Percentiles rank a stretch among this genome's conserved stretches.
phyloP scores from a whole-genome alignment of 2,888 invertebrate genomes.

The Eugnorisma glareosa region DNA sequence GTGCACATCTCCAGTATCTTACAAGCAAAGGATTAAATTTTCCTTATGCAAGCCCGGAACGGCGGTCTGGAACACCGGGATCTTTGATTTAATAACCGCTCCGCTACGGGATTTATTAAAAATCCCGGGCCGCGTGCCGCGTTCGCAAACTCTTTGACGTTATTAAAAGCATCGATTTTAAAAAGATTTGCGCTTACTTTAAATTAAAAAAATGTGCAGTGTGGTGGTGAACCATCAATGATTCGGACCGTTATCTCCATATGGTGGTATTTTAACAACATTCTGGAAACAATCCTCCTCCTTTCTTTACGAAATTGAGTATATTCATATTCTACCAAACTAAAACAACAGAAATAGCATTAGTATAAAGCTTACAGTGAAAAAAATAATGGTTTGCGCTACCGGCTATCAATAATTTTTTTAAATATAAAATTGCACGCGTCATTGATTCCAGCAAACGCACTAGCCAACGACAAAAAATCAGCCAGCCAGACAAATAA shows the following conservation, averaged over 20 bases:
- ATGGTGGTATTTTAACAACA: too few relatives aligned
- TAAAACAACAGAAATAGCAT: background rate
- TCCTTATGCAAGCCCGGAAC: conserved; percentile 57
- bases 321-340: background rate
- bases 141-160: conserved; percentile 69
- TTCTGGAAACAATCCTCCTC: too few relatives aligned
- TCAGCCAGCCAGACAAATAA: conserved; percentile 52
- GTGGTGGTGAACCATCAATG: conserved; percentile 21
- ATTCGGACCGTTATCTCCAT: background rate
- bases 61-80: conserved; percentile 61
- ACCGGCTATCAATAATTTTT: background rate
- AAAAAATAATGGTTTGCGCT: background rate
- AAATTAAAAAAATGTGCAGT: conserved; percentile 37
- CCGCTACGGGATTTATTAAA: conserved; percentile 71
- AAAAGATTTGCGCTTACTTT: conserved; percentile 54
- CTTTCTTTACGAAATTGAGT: background rate
- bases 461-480: conserved; percentile 30
- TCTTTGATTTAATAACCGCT: conserved; percentile 76
- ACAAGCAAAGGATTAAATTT: conserved; percentile 69
- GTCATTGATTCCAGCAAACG: conserved; percentile 20
- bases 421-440: background rate
- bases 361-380: background rate
- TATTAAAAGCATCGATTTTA: conserved; percentile 73
- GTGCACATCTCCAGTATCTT: conserved; percentile 51
- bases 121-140: conserved; percentile 60